phyloP scores from a whole-genome alignment of 2,113 vertebrate species.

The Todiramphus chloris region DNA sequence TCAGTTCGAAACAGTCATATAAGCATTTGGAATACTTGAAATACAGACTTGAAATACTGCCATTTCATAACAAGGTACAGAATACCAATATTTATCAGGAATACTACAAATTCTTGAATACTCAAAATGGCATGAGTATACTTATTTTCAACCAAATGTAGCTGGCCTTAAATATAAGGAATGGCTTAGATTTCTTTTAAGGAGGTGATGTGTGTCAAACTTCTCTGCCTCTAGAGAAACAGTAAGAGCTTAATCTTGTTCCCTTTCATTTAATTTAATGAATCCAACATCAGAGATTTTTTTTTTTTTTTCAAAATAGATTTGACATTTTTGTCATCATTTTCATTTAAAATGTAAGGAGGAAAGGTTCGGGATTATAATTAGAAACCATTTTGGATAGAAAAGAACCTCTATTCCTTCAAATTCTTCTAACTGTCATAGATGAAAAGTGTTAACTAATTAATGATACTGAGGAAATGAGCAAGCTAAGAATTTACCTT shows the following conservation, averaged over 20 bases:
- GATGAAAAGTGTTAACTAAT: conserved; percentile 35
- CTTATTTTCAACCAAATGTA: background rate
- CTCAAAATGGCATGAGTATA: background rate
- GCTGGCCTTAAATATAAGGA: background rate
- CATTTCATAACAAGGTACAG: background rate
- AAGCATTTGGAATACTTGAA: background rate
- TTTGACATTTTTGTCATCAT: conserved; percentile 44
- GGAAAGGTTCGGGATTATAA: background rate
- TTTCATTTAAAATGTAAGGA: conserved; percentile 41
- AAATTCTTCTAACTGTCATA: conserved; percentile 16
- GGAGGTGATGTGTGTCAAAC: background rate
- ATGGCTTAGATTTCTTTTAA: background rate
- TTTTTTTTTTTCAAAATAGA: background rate
- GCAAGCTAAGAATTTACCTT: conserved; percentile 22
- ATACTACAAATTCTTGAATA: background rate
- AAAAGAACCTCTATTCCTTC: conserved; percentile 3
- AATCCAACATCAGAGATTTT: background rate
- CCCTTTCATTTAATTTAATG: conserved; percentile 27
- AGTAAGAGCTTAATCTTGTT: background rate
- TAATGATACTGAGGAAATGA: conserved; percentile 34
- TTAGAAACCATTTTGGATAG: conserved; percentile 26
- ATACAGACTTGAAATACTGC: background rate
- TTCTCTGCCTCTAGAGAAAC: background rate
- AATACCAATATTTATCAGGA: background rate
- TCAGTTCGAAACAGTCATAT: background rate